phyloP scores from a whole-genome alignment of 64 coral and sea anemone species.

The Porites lutea region DNA sequence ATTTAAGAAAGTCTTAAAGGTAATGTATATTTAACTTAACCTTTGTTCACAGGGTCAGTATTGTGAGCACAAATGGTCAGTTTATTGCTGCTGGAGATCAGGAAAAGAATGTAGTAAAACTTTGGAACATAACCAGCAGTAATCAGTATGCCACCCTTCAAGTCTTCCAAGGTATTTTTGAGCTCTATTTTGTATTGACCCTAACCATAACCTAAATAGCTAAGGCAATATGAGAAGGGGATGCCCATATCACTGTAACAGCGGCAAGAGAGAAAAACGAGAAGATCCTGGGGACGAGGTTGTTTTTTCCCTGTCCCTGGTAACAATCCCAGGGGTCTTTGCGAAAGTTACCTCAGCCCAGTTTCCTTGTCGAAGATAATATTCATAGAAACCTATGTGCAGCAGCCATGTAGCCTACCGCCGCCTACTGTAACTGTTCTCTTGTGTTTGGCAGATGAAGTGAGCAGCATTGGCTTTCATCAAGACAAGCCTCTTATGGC shows the following conservation, averaged over 20 bases:
- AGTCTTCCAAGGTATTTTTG: slow-evolving; percentile 54
- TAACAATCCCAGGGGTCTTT: too few species aligned
- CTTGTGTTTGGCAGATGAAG: slow-evolving; percentile 25
- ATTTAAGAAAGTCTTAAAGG: too few species aligned
- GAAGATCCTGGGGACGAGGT: too few species aligned
- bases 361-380: too few species aligned
- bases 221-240: neutral
- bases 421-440: neutral
- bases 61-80: slow-evolving; percentile 46
- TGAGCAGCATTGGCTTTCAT: slow-evolving; percentile 49
- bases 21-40: neutral
- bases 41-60: neutral
- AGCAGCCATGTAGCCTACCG: too few species aligned
- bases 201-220: neutral
- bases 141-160: neutral
- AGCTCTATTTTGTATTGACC: neutral
- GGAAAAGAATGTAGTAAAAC: neutral
- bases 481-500: slow-evolving; percentile 30
- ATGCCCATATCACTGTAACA: neutral
- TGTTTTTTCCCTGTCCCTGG: too few species aligned
- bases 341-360: too few species aligned
- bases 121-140: slow-evolving; percentile 43
- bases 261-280: neutral
- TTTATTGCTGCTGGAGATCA: slow-evolving; percentile 30
- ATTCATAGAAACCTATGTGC: too few species aligned